Percentiles rank a stretch among this genome's conserved stretches.
Evolutionary conservation across 2,888 invertebrate genomes (phyloP).

Genomic region (Troides helena): DNA sequence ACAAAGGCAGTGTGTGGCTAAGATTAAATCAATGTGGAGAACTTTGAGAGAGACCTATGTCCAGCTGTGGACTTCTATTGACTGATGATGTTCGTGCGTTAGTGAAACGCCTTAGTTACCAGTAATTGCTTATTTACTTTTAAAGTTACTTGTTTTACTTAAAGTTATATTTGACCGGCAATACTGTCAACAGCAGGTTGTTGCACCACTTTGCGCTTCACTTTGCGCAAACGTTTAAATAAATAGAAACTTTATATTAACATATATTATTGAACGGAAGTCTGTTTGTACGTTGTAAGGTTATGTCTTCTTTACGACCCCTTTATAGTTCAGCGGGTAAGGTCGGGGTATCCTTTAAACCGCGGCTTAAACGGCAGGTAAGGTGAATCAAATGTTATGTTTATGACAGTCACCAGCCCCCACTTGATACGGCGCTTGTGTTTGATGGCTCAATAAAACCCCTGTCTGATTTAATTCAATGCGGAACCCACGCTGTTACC

Average conservation of each 20-base stretch:
- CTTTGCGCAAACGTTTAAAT: no score
- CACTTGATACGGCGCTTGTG: constrained; percentile 14
- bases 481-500: neutral
- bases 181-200: no score
- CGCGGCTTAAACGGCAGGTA: constrained; percentile 20
- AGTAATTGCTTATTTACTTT: no score
- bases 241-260: no score
- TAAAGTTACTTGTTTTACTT: no score
- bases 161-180: no score
- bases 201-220: no score
- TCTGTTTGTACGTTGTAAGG: neutral
- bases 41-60: no score
- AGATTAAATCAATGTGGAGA: no score
- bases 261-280: neutral
- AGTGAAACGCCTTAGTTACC: neutral
- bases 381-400: constrained; percentile 28
- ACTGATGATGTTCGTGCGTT: neutral
- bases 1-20: no score
- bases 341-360: constrained; percentile 13
- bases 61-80: no score
- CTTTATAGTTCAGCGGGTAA: constrained; percentile 11
- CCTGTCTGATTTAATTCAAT: constrained; percentile 19
- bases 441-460: constrained; percentile 23
- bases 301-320: constrained; percentile 16
- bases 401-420: constrained; percentile 16